A percentile compares a stretch with the other conserved stretches of the same genome.
These are phyloP conservation scores for Zygothrica quintamaculata DNA, from an alignment of 2,888 invertebrate species.

Conservation along the genomic window DNA sequence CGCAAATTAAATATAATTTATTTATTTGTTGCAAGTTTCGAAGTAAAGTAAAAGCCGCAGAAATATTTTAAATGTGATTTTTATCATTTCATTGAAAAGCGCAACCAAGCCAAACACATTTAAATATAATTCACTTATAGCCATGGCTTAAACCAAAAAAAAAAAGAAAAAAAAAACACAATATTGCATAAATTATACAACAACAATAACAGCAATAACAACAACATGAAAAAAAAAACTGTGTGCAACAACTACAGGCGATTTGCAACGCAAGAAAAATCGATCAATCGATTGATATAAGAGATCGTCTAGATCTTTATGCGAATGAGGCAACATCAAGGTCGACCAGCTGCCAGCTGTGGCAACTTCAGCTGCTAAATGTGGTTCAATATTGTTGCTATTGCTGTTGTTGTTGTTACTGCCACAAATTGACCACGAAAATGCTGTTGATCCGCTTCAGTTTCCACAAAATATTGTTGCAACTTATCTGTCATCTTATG, in stretches of 20 bases:
- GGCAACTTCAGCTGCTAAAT: slow-evolving; percentile 42
- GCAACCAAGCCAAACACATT: slow-evolving; percentile 67
- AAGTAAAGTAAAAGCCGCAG: slow-evolving; percentile 61
- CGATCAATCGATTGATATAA: slow-evolving; percentile 46
- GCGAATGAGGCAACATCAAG: slow-evolving; percentile 53
- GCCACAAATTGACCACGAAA: slow-evolving; percentile 14
- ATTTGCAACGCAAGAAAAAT: slow-evolving; percentile 58
- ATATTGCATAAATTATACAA: slow-evolving; percentile 67
- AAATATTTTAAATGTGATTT: slow-evolving; percentile 59
- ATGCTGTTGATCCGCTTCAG: slow-evolving; percentile 19
- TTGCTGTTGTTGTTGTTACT: no score
- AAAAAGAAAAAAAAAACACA: no score
- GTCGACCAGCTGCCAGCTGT: slow-evolving; percentile 64
- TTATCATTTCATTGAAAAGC: slow-evolving; percentile 66
- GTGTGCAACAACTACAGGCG: slow-evolving; percentile 52
- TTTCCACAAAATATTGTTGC: slow-evolving; percentile 6
- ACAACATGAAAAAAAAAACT: no score
- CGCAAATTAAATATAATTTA: slow-evolving; percentile 74
- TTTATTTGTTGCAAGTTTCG: slow-evolving; percentile 41
- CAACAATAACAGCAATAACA: slow-evolving; percentile 35
- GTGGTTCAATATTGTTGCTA: slow-evolving; percentile 47
- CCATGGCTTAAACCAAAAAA: slow-evolving; percentile 17
- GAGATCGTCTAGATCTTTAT: slow-evolving; percentile 59
- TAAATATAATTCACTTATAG: slow-evolving; percentile 68
- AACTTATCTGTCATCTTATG: slow-evolving; percentile 23